Percentiles rank a stretch among this genome's conserved stretches.
These are phyloP conservation scores for Xylota segnis DNA, from an alignment of 2,888 invertebrate genomes.

Conservation along the genomic window DNA sequence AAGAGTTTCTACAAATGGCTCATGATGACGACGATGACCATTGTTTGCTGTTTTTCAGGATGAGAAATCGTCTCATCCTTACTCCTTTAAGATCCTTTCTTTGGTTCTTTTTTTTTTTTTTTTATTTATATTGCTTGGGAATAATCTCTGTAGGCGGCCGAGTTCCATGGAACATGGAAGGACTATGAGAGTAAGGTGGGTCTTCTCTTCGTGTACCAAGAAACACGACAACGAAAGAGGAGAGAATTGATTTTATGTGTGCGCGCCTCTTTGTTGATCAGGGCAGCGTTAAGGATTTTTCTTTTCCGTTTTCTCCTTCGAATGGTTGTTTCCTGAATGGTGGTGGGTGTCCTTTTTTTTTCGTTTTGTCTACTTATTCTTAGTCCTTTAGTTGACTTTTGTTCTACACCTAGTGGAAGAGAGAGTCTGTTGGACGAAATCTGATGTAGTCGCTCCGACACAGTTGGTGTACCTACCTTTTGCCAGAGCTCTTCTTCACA, in stretches of 20 bases:
- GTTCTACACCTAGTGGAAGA: constrained; percentile 24
- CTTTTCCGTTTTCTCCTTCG: constrained; percentile 39
- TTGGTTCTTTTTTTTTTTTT: neutral
- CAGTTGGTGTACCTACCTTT: constrained; percentile 16
- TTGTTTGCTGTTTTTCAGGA: constrained; percentile 67
- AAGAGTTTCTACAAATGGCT: constrained; percentile 73
- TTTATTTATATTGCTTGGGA: neutral
- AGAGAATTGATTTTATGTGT: constrained; percentile 59
- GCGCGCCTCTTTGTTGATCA: constrained; percentile 60
- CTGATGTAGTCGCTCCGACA: neutral
- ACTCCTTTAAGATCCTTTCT: constrained; percentile 43
- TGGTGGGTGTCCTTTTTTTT: neutral
- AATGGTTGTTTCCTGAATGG: constrained; percentile 36
- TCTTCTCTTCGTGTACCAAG: constrained; percentile 21
- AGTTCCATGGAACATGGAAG: constrained; percentile 31
- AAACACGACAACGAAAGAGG: constrained; percentile 36
- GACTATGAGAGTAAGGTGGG: constrained; percentile 38
- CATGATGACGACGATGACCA: constrained; percentile 71
- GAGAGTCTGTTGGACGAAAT: constrained; percentile 58
- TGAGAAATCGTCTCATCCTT: constrained; percentile 44
- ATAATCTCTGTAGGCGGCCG: constrained; percentile 34
- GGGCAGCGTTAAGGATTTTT: constrained; percentile 56
- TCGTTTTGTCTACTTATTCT: constrained; percentile 18
- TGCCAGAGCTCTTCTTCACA: constrained; percentile 24
- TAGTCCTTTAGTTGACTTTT: constrained; percentile 63